Percentiles rank a stretch among this genome's conserved stretches.
Evolutionary conservation across 2,888 invertebrate genomes (phyloP).

Genomic region (Ochropacha duplaris): DNA sequence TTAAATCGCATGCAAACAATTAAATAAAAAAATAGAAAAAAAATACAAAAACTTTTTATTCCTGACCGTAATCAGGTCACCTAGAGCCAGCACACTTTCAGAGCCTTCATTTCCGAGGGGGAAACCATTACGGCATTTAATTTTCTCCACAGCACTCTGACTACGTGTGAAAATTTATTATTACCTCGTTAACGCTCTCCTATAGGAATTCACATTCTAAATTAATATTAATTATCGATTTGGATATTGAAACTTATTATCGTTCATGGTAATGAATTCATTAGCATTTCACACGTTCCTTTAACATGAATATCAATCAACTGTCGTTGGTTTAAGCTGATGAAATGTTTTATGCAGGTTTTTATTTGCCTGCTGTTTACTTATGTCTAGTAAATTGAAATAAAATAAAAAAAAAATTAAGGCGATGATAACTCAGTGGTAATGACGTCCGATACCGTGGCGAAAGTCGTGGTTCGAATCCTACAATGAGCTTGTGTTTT

Average conservation of each 20-base stretch:
- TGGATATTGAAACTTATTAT: neutral
- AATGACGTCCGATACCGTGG: too few species aligned
- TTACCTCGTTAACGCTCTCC: neutral
- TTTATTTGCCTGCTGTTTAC: neutral
- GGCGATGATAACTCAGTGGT: too few species aligned
- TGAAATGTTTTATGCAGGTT: neutral
- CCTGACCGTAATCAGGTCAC: neutral
- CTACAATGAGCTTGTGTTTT: too few species aligned
- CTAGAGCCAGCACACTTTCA: neutral
- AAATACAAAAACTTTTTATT: neutral
- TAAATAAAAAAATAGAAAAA: neutral
- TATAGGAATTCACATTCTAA: neutral
- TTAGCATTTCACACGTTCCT: neutral
- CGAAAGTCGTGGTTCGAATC: too few species aligned
- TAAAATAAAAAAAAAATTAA: too few species aligned
- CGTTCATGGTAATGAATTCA: neutral
- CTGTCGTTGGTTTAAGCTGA: neutral
- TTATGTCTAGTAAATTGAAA: too few species aligned
- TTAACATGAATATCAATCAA: neutral
- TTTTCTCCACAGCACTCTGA: neutral
- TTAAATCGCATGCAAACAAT: too few species aligned
- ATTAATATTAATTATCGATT: neutral
- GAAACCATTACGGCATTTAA: neutral
- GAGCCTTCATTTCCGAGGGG: neutral
- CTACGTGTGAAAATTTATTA: constrained; percentile 1